Base-by-base conservation (phyloP, 2,113 vertebrate genomes). In the Bubo bubo region DNA sequence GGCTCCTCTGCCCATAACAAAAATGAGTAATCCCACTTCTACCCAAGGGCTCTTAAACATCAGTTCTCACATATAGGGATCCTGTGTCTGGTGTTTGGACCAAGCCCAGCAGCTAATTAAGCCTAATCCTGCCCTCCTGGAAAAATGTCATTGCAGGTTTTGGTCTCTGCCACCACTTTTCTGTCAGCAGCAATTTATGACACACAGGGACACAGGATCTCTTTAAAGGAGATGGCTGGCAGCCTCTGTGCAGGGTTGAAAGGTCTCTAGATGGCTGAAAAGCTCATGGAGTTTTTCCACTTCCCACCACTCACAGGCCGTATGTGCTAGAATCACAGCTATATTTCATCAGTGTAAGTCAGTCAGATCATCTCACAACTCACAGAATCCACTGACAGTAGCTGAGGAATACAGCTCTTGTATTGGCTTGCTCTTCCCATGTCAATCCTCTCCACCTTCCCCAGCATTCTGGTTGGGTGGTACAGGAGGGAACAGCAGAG, bases 71-170 rank as follows among this genome's bases (percentile, higher is more conserved):
- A 76, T 64, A 30, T 0, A 41, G 37, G 47, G 53, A 85, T 75
- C 53, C 34, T 85, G 70, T 81, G 64, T 72, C 73, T 77, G 81
- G 45, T 79, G 74, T 45, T 84, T 96, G 90, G 81, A 90, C 35
- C 39, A 79, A 93, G 72, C 27, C 56, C 85, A 93, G 84, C 49
- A 79, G 81, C 58, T 92, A 94, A 87, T 82, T 85, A 91, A 94
- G 58, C 60, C 39, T 93, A 94, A 95, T 85, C 74, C 94, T 90
- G 56, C 49, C 66, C 81, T 90, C 37, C 53, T 73, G 76, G 66
- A 93, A 94, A 96, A 95, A 88, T 75, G 77, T 79, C 93, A 64
- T 26, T 88, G 81, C 68, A 62, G 49, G 66, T 91, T 94, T 90
- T 87, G 59, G 62, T 79, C 64, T 80, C 81, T 79, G 76, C 49